Conservation (phyloP, 2,113 vertebrate genomes). For the Mugil cephalus region DNA sequence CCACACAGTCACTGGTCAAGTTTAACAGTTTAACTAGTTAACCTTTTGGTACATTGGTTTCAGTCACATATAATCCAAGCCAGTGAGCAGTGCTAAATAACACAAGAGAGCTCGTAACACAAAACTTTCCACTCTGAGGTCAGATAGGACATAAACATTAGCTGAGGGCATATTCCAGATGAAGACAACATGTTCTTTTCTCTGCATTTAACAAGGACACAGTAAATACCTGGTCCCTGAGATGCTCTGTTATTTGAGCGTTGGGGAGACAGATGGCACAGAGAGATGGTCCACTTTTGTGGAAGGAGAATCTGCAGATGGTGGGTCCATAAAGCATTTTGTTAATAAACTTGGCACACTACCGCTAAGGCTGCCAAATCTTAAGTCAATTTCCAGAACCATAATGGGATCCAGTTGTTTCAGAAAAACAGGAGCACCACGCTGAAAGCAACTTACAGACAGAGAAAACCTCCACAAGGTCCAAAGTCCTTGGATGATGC, state of each 20-base stretch:
- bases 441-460: constrained; percentile 17
- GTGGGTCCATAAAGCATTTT: background rate
- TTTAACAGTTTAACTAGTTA: too few relatives aligned
- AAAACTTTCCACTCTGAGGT: background rate
- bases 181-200: constrained; percentile 10
- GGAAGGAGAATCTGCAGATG: background rate
- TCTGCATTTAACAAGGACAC: constrained; percentile 20
- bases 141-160: constrained; percentile 6
- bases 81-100: too few relatives aligned
- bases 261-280: background rate
- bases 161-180: constrained; percentile 28
- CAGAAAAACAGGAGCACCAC: background rate
- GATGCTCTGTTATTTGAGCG: constrained; percentile 21
- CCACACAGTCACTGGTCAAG: too few relatives aligned
- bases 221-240: constrained; percentile 22
- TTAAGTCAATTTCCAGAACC: constrained; percentile 22
- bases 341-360: constrained; percentile 7
- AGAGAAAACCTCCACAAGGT: background rate
- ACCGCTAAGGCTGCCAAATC: constrained; percentile 12
- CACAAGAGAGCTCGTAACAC: background rate
- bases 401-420: constrained; percentile 40
- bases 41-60: too few relatives aligned
- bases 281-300: constrained; percentile 4
- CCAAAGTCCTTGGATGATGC: constrained; percentile 30
- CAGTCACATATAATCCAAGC: too few relatives aligned